Evolutionary conservation across 2,888 invertebrate genomes (phyloP), one percentile per base, ranked within the genome.

Genomic region (Hyppa rectilinea): DNA sequence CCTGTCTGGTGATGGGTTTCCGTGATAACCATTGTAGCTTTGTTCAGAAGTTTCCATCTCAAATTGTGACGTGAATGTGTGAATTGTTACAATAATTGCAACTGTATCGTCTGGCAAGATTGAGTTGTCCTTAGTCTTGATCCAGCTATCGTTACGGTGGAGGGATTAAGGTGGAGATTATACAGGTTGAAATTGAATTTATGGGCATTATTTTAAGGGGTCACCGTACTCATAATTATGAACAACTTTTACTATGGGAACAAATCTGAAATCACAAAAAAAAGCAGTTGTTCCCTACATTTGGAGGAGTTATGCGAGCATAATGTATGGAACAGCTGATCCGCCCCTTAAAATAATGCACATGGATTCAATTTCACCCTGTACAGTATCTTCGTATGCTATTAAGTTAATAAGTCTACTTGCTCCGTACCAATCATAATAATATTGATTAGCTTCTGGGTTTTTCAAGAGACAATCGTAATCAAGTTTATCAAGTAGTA

Each of bases 1-100:
- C 61, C n/a, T 64, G 50, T 49, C 29, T 69, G 58, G 29, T 71
- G 73, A 76, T 78, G 56, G 68, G 52, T 70, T 81, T 72, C 67
- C 53, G 66, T 59, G 71, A 65, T 78, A 58, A 64, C 36, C 29
- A 61, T 55, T 81, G 55, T 65, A 47, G 50, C 59, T 75, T 65
- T 53, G 49, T 75, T 66, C 43, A 36, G 36, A 49, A 40, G 31
- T 59, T 73, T 59, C 26, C 45, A 52, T 26, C 14, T 43, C 26
- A 52, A 64, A 63, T 63, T 77, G 66, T 58, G 61, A 75, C 23
- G 45, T 55, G 55, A 45, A 23, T 47, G 3, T 56, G 56, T 70
- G 29, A 61, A 50, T 52, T 52, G 75, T 65, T 2, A 56, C 34
- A 47, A 60, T 53, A 29, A 59, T 49, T 49, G 20, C 7, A 75